phyloP scores from a whole-genome alignment of 2,888 invertebrate genomes.

The Amphimallon solstitiale region DNA sequence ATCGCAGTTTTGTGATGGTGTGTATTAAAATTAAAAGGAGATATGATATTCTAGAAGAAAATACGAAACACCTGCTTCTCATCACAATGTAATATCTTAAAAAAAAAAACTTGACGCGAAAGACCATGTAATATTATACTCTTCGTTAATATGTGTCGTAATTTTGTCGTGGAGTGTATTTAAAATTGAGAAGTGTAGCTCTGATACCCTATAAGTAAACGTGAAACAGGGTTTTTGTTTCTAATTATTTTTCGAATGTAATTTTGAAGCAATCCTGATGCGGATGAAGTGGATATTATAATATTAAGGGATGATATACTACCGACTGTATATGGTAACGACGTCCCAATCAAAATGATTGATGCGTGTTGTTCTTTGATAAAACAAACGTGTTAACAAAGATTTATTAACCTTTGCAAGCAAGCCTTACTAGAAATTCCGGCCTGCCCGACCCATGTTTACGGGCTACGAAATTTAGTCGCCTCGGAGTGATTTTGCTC shows the following conservation, averaged over 20 bases:
- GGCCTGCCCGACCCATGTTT: conserved; percentile 20
- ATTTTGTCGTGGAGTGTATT: too few species aligned
- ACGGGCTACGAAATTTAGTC: not conserved
- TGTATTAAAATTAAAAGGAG: too few species aligned
- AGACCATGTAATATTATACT: too few species aligned
- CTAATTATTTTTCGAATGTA: conserved; percentile 28
- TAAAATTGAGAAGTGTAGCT: too few species aligned
- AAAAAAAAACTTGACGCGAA: too few species aligned
- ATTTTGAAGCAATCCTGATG: conserved; percentile 5
- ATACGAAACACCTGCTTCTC: too few species aligned
- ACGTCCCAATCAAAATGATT: conserved; percentile 63
- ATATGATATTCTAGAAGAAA: too few species aligned
- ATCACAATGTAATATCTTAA: too few species aligned
- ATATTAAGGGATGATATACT: conserved; percentile 36
- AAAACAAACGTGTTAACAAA: conserved; percentile 59
- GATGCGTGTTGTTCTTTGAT: conserved; percentile 62
- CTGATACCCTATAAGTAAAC: too few species aligned
- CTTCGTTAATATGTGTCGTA: too few species aligned
- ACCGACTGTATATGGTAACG: conserved; percentile 58
- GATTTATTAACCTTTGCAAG: conserved; percentile 58
- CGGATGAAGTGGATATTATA: conserved; percentile 32
- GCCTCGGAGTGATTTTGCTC: not conserved
- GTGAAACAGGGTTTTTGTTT: not conserved
- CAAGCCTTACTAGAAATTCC: conserved; percentile 19
- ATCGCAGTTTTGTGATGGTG: too few species aligned